A percentile compares a stretch with the other conserved stretches of the same genome.
Conservation (phyloP, 2,888 invertebrate species). For the Pterostichus madidus region DNA sequence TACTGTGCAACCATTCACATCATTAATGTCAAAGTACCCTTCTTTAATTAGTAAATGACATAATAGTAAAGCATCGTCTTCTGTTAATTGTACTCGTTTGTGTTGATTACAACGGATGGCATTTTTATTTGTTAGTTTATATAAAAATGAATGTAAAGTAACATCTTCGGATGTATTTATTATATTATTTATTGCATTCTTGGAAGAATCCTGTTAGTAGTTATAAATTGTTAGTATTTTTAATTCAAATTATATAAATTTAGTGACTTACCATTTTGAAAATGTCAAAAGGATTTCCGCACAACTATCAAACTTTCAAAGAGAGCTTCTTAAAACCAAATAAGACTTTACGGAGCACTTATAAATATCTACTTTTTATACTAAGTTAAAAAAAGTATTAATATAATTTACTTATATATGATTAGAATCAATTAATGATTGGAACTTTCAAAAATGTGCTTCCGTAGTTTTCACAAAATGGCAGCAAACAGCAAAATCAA, state of each 20-base stretch:
- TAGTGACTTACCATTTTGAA: constrained; percentile 1
- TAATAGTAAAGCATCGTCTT: constrained; percentile 15
- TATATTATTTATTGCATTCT: not conserved
- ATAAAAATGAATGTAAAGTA: not conserved
- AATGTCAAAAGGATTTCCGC: not conserved
- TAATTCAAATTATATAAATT: not conserved
- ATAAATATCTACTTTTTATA: too few relatives aligned
- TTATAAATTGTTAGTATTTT: not conserved
- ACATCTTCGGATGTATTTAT: not conserved
- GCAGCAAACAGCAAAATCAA: constrained; percentile 13
- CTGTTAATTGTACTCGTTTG: not conserved
- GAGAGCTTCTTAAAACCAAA: too few relatives aligned
- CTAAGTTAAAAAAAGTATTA: not conserved
- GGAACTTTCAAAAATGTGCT: not conserved
- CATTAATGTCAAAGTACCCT: not conserved
- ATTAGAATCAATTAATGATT: not conserved
- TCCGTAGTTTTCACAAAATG: constrained; percentile 5
- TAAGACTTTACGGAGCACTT: too few relatives aligned
- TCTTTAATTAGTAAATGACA: not conserved
- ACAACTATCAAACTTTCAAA: too few relatives aligned
- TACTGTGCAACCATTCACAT: not conserved
- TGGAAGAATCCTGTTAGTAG: not conserved
- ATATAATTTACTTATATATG: not conserved
- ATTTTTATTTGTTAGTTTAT: constrained; percentile 16
- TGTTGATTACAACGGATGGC: not conserved